phyloP scores from a whole-genome alignment of 2,113 vertebrate species.

The Tragelaphus buxtoni region DNA sequence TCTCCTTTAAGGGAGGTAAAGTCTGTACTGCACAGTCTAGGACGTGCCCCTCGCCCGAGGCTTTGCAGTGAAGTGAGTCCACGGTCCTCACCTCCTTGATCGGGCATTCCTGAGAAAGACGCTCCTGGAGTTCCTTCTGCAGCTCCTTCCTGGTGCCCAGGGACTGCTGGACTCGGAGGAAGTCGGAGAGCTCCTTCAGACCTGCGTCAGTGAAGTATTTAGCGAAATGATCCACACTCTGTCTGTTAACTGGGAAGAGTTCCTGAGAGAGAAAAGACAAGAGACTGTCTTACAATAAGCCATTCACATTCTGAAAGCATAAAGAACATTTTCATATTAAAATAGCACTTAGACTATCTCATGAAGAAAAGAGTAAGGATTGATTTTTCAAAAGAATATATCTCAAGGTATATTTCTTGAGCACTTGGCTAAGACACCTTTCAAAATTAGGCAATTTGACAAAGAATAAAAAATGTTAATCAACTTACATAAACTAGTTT shows the following conservation, averaged over 20 bases:
- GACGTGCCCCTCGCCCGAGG: accelerated
- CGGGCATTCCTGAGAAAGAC: conserved; percentile 90
- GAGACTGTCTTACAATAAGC: background rate
- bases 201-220: conserved; percentile 92
- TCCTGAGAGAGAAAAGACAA: conserved; percentile 79
- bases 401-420: background rate
- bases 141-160: conserved; percentile 93
- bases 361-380: background rate
- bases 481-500: background rate
- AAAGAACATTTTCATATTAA: background rate
- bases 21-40: accelerated
- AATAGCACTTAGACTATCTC: background rate
- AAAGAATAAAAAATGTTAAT: background rate
- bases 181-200: conserved; percentile 93
- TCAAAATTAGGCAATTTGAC: background rate
- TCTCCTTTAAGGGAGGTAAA: background rate
- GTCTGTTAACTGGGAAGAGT: conserved; percentile 91
- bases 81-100: conserved; percentile 86
- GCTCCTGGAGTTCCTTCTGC: conserved; percentile 93
- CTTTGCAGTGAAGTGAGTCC: accelerated
- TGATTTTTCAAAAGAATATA: background rate
- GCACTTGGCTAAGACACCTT: background rate
- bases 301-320: background rate
- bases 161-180: conserved; percentile 89
- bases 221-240: conserved; percentile 93